phyloP scores from a whole-genome alignment of 92 coral and sea anemone genomes.

The Desmophyllum pertusum region DNA sequence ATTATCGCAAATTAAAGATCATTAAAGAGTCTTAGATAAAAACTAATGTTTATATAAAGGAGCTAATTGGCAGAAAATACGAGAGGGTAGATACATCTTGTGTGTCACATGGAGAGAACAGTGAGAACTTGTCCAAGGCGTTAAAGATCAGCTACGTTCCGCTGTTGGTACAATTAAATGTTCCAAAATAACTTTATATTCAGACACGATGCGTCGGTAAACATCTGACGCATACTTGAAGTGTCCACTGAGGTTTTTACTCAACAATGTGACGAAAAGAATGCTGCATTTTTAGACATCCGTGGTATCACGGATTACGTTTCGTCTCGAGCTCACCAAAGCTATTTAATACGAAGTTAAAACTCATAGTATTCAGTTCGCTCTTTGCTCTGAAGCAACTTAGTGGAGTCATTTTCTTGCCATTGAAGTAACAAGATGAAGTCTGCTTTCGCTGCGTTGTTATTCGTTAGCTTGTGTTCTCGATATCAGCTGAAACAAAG shows the following conservation, averaged over 20 bases:
- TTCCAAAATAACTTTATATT: not conserved
- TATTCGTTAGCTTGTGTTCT: not conserved
- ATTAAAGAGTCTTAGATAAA: not conserved
- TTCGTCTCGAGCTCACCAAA: constrained; percentile 1
- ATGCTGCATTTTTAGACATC: constrained; percentile 1
- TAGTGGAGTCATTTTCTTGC: too few species aligned
- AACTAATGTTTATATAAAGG: too few species aligned
- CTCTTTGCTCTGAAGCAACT: not conserved
- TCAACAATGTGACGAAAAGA: not conserved
- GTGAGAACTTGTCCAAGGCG: not conserved
- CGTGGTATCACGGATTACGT: not conserved
- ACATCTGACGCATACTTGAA: not conserved
- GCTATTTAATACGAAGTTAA: constrained; percentile 1
- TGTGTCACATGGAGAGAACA: not conserved
- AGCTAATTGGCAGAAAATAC: not conserved
- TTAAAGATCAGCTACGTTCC: too few species aligned
- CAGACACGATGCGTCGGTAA: not conserved
- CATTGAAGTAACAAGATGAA: constrained; percentile 4
- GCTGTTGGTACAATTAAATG: not conserved
- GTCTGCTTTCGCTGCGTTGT: not conserved
- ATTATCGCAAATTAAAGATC: not conserved
- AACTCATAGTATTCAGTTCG: not conserved
- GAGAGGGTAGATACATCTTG: not conserved
- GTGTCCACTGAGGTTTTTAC: not conserved
- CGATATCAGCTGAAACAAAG: constrained; percentile 12